phyloP scores from a whole-genome alignment of 2,113 vertebrate genomes.

The Gracilinanus agilis region DNA sequence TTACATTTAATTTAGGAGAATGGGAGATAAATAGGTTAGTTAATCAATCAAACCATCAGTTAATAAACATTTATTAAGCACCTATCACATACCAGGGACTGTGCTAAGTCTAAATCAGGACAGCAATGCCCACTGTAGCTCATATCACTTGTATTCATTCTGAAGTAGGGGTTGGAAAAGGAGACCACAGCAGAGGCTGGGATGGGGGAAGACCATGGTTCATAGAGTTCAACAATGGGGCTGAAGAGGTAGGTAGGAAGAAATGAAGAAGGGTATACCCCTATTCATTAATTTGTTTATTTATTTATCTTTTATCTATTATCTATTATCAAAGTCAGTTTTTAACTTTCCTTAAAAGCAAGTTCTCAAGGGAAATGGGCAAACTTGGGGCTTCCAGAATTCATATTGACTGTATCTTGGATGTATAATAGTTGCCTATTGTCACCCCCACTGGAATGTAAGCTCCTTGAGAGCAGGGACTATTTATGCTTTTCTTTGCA shows the following conservation, averaged over 20 bases:
- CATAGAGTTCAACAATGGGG: neutral
- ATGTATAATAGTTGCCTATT: too few relatives aligned
- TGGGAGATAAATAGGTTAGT: neutral
- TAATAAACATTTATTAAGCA: neutral
- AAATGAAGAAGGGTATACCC: neutral
- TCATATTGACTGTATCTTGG: too few relatives aligned
- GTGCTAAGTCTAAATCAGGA: neutral
- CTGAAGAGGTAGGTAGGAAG: neutral
- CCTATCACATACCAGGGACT: neutral
- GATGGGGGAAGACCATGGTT: neutral
- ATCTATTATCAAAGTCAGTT: too few relatives aligned
- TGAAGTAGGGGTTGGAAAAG: neutral
- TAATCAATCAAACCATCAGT: neutral
- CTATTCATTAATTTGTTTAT: neutral
- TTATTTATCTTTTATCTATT: neutral
- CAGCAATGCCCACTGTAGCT: neutral
- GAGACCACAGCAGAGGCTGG: neutral
- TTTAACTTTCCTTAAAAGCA: too few relatives aligned
- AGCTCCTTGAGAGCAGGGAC: too few relatives aligned
- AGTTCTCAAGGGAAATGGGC: too few relatives aligned
- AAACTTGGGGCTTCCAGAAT: too few relatives aligned
- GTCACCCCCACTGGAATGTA: too few relatives aligned
- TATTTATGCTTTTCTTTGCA: too few relatives aligned
- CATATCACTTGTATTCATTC: neutral
- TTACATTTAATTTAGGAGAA: neutral